Evolutionary conservation across 2,888 invertebrate species (phyloP), one percentile per base, ranked within the genome.

Genomic region (Chorisops tibialis): DNA sequence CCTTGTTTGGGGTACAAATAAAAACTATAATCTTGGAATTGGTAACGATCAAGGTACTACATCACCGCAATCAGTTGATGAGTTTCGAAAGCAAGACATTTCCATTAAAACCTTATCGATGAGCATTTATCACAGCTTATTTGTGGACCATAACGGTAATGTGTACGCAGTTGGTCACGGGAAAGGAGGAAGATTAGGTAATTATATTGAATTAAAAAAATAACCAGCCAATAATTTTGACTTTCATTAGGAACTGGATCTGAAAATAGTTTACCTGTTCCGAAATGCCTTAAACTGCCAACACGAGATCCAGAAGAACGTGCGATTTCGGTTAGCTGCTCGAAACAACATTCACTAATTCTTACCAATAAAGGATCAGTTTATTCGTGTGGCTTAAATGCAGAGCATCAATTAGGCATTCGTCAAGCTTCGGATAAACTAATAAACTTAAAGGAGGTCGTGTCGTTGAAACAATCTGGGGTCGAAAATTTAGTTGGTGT

Each of bases 1-100:
- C 0, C 89, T 89, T 68, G 87, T 88, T 1, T 94, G 93, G 92
- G 94, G 94, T 9, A 85, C 84, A 38, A 94, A 95, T 76, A 83
- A 85, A 41, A 94, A 93, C 76, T 91, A 89, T 73, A 91, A 89
- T 3, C 81, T 93, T 7, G 94, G 93, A 1, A 85, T 87, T 22
- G 85, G 85, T 58, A 81, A 85, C 49, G 85, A 87, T 69, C 83
- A 88, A 69, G 81, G 83, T 11, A 78, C 84, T 47, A 76, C 79
- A 56, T 68, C 80, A 5, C 90, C 91, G 0, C 89, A 90, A 70
- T 72, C 85, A 24, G 76, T 89, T 43, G 85, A 87, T 51, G 81
- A 81, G 62, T 89, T 91, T 73, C 85, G 85, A 58, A 83, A 85
- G 63, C 80, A 79, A 9, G 81, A 81, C 63, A 79, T 84, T 35